Base-by-base conservation (phyloP, 2,888 invertebrate genomes). In the Bembecia ichneumoniformis region DNA sequence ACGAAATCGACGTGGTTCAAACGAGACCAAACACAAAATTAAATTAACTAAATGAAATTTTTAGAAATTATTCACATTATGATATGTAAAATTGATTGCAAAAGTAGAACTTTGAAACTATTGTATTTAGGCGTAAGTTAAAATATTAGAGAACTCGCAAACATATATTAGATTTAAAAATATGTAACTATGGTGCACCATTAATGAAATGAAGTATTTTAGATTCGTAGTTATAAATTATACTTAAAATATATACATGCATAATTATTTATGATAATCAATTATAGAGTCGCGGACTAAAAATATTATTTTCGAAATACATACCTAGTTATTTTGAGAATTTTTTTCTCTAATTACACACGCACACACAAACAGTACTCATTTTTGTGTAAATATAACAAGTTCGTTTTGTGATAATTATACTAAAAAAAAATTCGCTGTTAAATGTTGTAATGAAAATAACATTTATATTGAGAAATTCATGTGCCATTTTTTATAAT, bases 151-250 rank as follows among this genome's bases (percentile, higher is more conserved):
- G 53, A 58, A 61, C 54, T 65, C 59, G 68, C 66, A 66, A 66
- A 77, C 28, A 71, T 74, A 77, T 28, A 68, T 62, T 81, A 80
- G 73, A 71, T 68, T 73, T 71, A 52, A 50, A 47, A 50, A 64
- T 70, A 71, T 69, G 62, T 67, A 71, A 74, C 66, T 78, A 81
- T 82, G 82, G 84, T 87, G 84, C 83, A 84, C 87, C 74, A 71
- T 73, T 68, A 70, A 68, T 76, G 74, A 71, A 75, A 71, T 66
- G 67, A 28, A 71, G 63, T 75, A 74, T 72, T 67, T 62, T 40
- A 40, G 40, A 13, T 40, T 40, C n/a, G 4, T 28, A 28, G 28
- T 9, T 28, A 28, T 28, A 28, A 28, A 28, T 28, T 28, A 28
- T 28, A 28, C 2, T 28, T 9, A 9, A 28, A 28, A 28, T 40